Evolutionary conservation across 2,888 invertebrate species (phyloP).

Genomic region (Eremobia ochroleuca): DNA sequence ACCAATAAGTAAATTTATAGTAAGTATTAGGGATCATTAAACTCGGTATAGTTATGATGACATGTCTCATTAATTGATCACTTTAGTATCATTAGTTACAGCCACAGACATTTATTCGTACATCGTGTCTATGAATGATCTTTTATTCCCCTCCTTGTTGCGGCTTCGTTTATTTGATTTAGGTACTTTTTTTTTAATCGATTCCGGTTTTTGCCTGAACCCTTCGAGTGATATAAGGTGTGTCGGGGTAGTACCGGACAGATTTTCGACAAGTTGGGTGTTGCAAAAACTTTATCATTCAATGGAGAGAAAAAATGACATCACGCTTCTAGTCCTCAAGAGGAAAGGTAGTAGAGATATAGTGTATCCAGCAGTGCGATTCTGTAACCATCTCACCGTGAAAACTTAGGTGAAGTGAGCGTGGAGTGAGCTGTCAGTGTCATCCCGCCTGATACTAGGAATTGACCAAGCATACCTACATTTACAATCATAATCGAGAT

Average conservation of each 20-base stretch:
- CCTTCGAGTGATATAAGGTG: not conserved
- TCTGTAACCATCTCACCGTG: too few relatives aligned
- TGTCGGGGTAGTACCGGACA: not conserved
- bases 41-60: slow-evolving; percentile 4
- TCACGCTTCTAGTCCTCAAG: too few relatives aligned
- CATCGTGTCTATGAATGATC: not conserved
- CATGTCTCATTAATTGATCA: slow-evolving; percentile 12
- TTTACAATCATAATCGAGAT: too few relatives aligned
- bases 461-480: too few relatives aligned
- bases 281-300: not conserved
- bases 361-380: too few relatives aligned
- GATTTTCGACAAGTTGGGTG: not conserved
- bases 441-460: too few relatives aligned
- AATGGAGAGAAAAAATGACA: too few relatives aligned
- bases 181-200: not conserved
- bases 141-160: not conserved
- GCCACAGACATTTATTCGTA: not conserved
- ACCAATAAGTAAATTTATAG: too few relatives aligned
- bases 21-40: slow-evolving; percentile 17
- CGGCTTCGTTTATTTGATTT: not conserved
- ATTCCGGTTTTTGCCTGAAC: too few relatives aligned
- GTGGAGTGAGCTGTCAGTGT: too few relatives aligned
- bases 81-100: not conserved
- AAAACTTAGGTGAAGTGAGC: too few relatives aligned
- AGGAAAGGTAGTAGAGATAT: too few relatives aligned